These are phyloP conservation scores for Protaetia brevitarsis DNA, from an alignment of 1,140 invertebrate genomes.

Conservation along the genomic window DNA sequence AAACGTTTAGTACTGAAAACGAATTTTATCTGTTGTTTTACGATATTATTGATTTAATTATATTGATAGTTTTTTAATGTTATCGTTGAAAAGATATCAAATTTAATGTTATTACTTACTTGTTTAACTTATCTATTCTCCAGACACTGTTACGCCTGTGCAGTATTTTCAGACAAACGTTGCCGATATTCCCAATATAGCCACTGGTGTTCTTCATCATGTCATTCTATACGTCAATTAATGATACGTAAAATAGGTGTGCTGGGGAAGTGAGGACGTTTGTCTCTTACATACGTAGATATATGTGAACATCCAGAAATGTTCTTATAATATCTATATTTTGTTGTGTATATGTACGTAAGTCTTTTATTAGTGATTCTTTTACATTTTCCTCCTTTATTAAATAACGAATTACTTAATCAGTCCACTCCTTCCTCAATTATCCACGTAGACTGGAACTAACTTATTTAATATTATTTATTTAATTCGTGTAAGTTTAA, in stretches of 20 bases:
- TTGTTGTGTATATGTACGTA: not conserved
- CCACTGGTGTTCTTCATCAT: too few relatives aligned
- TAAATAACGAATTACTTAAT: not conserved
- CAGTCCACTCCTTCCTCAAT: not conserved
- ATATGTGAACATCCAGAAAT: too few relatives aligned
- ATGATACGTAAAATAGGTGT: too few relatives aligned
- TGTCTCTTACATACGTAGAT: too few relatives aligned
- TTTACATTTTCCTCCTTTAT: not conserved
- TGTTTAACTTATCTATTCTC: constrained; percentile 2
- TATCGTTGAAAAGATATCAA: constrained; percentile 13
- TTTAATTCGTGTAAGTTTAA: constrained; percentile 9
- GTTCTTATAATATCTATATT: constrained; percentile 7
- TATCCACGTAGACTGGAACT: constrained; percentile 11
- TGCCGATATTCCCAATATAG: too few relatives aligned
- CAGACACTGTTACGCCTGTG: not conserved
- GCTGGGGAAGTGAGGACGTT: too few relatives aligned
- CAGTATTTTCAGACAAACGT: not conserved
- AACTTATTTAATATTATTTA: constrained; percentile 16
- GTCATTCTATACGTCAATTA: too few relatives aligned
- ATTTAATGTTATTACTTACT: constrained; percentile 19
- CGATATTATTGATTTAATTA: not conserved
- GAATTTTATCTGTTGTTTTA: constrained; percentile 15
- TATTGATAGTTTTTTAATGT: constrained; percentile 3
- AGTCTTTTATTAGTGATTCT: not conserved
- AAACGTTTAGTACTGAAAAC: not conserved